phyloP scores from a whole-genome alignment of 1,140 invertebrate species.

The Trichogramma pretiosum region DNA sequence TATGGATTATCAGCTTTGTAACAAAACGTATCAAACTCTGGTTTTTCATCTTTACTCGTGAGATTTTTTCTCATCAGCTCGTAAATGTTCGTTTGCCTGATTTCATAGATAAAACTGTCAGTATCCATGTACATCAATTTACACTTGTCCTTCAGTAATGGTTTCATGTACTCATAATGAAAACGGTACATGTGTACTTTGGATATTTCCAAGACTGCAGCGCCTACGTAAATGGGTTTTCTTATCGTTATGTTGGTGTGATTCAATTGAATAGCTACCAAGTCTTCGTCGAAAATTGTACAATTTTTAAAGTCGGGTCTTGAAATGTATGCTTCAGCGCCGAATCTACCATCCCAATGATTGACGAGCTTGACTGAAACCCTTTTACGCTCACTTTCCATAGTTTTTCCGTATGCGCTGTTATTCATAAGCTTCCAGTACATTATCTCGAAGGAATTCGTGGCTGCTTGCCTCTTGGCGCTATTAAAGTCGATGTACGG shows the following conservation, averaged over 20 bases:
- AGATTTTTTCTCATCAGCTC: too few species aligned
- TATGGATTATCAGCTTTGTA: too few species aligned
- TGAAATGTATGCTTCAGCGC: slow-evolving; percentile 5
- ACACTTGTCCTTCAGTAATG: too few species aligned
- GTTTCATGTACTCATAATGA: too few species aligned
- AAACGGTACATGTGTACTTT: background rate
- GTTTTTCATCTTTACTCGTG: too few species aligned
- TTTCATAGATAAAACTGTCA: too few species aligned
- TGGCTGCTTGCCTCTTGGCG: slow-evolving; percentile 25
- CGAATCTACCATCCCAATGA: slow-evolving; percentile 22
- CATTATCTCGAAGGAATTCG: slow-evolving; percentile 45
- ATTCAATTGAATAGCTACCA: background rate
- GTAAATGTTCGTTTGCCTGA: too few species aligned
- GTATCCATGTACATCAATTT: too few species aligned
- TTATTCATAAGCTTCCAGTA: slow-evolving; percentile 42
- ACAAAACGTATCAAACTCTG: too few species aligned
- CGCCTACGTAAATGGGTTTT: background rate
- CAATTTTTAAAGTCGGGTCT: background rate
- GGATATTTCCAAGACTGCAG: background rate
- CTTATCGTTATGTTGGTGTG: background rate
- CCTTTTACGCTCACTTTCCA: slow-evolving; percentile 38
- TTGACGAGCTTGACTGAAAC: slow-evolving; percentile 30
- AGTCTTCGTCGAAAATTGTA: slow-evolving; percentile 1
- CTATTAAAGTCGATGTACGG: slow-evolving; percentile 41
- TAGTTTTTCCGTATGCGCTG: slow-evolving; percentile 40